Conservation (phyloP, 2,888 invertebrate genomes). For the Hedychridium roseum region DNA sequence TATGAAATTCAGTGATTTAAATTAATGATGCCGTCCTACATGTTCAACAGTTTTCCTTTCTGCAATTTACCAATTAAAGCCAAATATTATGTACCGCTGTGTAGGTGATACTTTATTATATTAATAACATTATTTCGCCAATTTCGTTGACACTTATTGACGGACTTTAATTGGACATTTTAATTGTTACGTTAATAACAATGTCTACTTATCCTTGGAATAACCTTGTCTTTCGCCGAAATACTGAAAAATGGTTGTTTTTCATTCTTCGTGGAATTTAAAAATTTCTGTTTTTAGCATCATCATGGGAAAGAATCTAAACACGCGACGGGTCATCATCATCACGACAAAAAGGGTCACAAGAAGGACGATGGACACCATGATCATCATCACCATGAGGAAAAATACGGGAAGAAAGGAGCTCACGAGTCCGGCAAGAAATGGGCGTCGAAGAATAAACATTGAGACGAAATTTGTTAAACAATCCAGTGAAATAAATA, state of each 20-base stretch:
- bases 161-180: no score
- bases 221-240: no score
- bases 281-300: slow-evolving; percentile 51
- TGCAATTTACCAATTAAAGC: background rate
- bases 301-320: slow-evolving; percentile 69
- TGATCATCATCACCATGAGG: slow-evolving; percentile 65
- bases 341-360: slow-evolving; percentile 67
- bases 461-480: slow-evolving; percentile 12
- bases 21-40: background rate
- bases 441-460: slow-evolving; percentile 65
- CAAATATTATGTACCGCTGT: no score
- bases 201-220: no score
- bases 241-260: no score
- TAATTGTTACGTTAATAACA: no score
- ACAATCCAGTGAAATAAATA: no score
- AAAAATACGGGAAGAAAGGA: slow-evolving; percentile 64
- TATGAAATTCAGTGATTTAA: background rate
- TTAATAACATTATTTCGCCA: no score
- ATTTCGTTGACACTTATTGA: no score
- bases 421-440: slow-evolving; percentile 66
- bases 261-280: no score
- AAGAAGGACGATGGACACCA: slow-evolving; percentile 68
- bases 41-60: background rate
- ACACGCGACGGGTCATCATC: slow-evolving; percentile 67
- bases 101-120: no score